A percentile compares a stretch with the other conserved stretches of the same genome.
These are phyloP conservation scores for Saccopteryx leptura DNA, from an alignment of 2,113 vertebrate genomes.

Conservation along the genomic window DNA sequence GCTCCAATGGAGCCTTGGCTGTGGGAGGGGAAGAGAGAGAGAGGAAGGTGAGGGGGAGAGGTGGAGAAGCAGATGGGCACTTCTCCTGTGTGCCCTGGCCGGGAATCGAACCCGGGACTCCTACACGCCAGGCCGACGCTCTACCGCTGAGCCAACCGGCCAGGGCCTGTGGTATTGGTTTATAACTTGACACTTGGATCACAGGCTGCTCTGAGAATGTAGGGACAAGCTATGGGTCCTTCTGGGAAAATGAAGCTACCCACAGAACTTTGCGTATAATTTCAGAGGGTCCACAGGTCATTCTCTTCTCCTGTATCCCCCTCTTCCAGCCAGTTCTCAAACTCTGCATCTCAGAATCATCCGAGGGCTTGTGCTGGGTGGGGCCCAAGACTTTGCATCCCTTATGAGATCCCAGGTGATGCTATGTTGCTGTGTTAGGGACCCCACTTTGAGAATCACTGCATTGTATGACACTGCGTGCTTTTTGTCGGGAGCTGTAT, in stretches of 20 bases:
- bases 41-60: no score
- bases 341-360: neutral
- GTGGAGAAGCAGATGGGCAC: no score
- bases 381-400: neutral
- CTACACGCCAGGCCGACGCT: no score
- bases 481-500: neutral
- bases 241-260: neutral
- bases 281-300: neutral
- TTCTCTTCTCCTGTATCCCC: neutral
- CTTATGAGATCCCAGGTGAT: neutral
- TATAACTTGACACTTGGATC: conserved; percentile 6
- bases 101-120: no score
- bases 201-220: neutral
- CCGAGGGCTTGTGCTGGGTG: neutral
- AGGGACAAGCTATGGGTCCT: neutral
- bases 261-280: neutral
- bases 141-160: no score
- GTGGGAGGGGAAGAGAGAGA: no score
- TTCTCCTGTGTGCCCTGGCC: no score
- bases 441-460: neutral
- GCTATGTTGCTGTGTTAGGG: neutral
- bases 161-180: neutral
- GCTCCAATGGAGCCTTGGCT: no score
- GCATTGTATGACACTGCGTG: neutral
- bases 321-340: neutral